These are phyloP conservation scores for Sinosuthora webbiana DNA, from an alignment of 2,113 vertebrate species.

Conservation along the genomic window DNA sequence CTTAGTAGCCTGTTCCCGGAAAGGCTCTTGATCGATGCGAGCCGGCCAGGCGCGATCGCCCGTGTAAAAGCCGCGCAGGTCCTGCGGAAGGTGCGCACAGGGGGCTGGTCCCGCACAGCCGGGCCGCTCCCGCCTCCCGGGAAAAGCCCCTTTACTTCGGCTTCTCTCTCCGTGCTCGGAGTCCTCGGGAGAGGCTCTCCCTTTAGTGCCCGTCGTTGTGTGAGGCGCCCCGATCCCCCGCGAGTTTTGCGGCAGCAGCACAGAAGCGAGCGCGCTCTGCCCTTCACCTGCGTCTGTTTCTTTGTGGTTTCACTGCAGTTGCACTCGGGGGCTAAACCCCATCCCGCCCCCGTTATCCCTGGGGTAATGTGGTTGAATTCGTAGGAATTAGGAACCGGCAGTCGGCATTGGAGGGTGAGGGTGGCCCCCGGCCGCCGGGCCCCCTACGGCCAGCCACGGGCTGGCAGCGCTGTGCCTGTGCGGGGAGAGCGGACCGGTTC, in stretches of 20 bases:
- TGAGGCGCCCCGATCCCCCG: not conserved
- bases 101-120: too few relatives aligned
- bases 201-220: not conserved
- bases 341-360: not conserved
- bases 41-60: not conserved
- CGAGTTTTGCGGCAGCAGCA: not conserved
- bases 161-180: not conserved
- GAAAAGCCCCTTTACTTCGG: not conserved
- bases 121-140: not conserved
- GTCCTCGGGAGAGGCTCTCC: not conserved
- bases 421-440: not conserved
- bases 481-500: not conserved
- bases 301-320: not conserved
- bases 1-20: constrained; percentile 30
- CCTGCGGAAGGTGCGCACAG: not conserved
- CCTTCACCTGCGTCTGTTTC: not conserved
- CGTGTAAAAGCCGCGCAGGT: not conserved
- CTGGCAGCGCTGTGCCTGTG: not conserved
- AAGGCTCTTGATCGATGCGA: not conserved
- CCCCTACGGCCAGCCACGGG: not conserved
- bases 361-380: not conserved
- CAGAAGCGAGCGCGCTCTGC: not conserved
- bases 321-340: not conserved
- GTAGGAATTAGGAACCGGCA: not conserved
- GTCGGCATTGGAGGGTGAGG: not conserved